Evolutionary conservation across 2,888 invertebrate genomes (phyloP), one percentile per base, ranked within the genome.

Genomic region (Maniola hyperantus): DNA sequence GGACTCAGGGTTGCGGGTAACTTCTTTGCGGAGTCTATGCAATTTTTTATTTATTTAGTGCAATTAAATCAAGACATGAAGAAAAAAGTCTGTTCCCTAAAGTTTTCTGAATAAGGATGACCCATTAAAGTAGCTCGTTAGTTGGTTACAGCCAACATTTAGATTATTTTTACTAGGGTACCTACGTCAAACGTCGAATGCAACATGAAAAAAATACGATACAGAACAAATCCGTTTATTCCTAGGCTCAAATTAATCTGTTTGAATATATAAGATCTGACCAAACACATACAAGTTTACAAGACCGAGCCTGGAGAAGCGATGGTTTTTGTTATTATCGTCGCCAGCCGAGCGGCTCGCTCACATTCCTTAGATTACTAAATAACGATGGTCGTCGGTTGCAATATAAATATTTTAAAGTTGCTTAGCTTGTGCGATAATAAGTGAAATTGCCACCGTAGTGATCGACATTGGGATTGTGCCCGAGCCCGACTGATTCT

Each of bases 311-410:
- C 42, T 44, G 6, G 15, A 48, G 34, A 34, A n/a, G 59, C 59
- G 48, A 33, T n/a, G 59, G 46, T 59, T 59, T 59, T 59, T 59
- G 46, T 36, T 15, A 60, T 48, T 60, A 60, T 48, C 26, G 18
- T 36, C 55, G 36, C 55, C 55, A 36, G 18, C 55, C 55, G 15
- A 48, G 48, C 48, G 33, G 7, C 48, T 34, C 60, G 34, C 46
- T 48, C 36, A 60, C 60, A 60, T 60, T 48, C 57, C 46, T 59
- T 59, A 11, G 15, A 60, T 60, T 60, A 60, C 60, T 34, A 60
- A 44, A 48, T 48, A 60, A 48, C 10, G 34, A 34, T 10, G n/a
- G 18, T 60, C 15, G 15, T 46, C 36, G 13, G 48, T 48, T 15
- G 34, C 33, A 15, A 60, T 48, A 33, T 60, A 15, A 48, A 48